These are phyloP conservation scores for Stegophylla sp. DNA, from an alignment of 2,888 invertebrate species.

Conservation along the genomic window DNA sequence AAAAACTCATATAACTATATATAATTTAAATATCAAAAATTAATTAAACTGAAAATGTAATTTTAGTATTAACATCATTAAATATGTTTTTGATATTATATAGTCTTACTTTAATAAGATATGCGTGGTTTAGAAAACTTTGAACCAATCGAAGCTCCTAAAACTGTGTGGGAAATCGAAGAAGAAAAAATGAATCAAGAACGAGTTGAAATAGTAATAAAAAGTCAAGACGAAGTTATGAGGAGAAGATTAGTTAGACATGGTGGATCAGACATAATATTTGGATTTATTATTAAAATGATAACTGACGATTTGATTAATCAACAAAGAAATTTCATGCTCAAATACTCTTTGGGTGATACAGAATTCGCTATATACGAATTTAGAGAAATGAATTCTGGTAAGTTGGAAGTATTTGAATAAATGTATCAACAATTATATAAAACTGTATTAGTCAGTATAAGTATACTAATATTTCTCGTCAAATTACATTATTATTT, in stretches of 20 bases:
- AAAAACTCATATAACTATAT: too few relatives aligned
- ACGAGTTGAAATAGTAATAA: slow-evolving; percentile 6
- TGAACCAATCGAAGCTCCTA: slow-evolving; percentile 10
- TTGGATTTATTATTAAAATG: slow-evolving; percentile 24
- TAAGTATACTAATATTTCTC: too few relatives aligned
- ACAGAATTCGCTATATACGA: slow-evolving; percentile 24
- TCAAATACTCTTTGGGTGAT: slow-evolving; percentile 46
- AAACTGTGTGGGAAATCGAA: slow-evolving; percentile 26
- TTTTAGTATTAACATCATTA: too few relatives aligned
- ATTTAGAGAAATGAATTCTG: slow-evolving; percentile 27
- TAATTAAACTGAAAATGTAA: too few relatives aligned
- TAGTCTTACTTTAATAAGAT: background rate
- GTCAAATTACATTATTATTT: too few relatives aligned
- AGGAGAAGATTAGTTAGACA: slow-evolving; percentile 19
- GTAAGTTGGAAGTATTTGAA: slow-evolving; percentile 1
- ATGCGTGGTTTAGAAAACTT: slow-evolving; percentile 7
- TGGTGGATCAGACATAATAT: background rate
- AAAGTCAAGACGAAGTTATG: slow-evolving; percentile 14
- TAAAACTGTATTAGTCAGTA: too few relatives aligned
- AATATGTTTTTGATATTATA: too few relatives aligned
- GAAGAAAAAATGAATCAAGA: background rate
- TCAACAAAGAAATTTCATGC: slow-evolving; percentile 27
- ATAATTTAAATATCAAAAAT: too few relatives aligned
- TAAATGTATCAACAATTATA: too few relatives aligned
- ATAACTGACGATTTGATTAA: slow-evolving; percentile 26